Base-by-base conservation (phyloP, 2,888 invertebrate genomes). In the Resseliella maxima region DNA sequence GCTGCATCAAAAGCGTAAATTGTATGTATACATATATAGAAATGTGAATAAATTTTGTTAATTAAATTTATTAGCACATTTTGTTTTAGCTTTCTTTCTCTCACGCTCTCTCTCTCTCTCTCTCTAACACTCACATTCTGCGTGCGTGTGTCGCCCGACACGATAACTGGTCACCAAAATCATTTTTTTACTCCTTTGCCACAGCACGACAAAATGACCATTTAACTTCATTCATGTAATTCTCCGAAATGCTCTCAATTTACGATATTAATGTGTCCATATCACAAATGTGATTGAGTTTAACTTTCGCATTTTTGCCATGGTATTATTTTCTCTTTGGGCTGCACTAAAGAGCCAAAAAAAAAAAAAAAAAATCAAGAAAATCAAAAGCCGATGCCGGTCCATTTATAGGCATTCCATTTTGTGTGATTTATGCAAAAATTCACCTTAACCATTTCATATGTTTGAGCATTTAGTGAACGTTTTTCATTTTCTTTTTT, bases 31-130 rank as follows among this genome's bases (percentile, higher is more conserved):
- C 41, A 41, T 50, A 2, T 50, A 50, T 50, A 50, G 15, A 15
- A 6, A 10, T 8, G 24, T 38, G 38, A 83, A 83, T 83, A 72
- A 31, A 72, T 31, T 50, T 59, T 38, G 83, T 38, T 83, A 38
- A 83, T 83, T 83, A 21, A 83, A 83, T 83, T n/a, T 38, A 83
- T 83, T 83, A 38, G n/a, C 83, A 38, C 83, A n/a, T 38, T 83
- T 83, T 38, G 10, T 6, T 5, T 2, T 81, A 10, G 35, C n/a
- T 3, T 36, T 21, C 15, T 24, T 21, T 24, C 27, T 27, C 15
- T 3, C 64, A 64, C 6, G 6, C 31, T 2, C 5, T n/a, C n/a
- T n/a, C n/a, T n/a, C n/a, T n/a, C n/a, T n/a, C n/a, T n/a, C n/a
- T n/a, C n/a, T n/a, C n/a, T n/a, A n/a, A n/a, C n/a, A n/a, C n/a